A percentile compares a stretch with the other conserved stretches of the same genome.
These are phyloP conservation scores for Urosaurus nigricauda DNA, from an alignment of 2,797 vertebrate genomes.

Conservation along the genomic window DNA sequence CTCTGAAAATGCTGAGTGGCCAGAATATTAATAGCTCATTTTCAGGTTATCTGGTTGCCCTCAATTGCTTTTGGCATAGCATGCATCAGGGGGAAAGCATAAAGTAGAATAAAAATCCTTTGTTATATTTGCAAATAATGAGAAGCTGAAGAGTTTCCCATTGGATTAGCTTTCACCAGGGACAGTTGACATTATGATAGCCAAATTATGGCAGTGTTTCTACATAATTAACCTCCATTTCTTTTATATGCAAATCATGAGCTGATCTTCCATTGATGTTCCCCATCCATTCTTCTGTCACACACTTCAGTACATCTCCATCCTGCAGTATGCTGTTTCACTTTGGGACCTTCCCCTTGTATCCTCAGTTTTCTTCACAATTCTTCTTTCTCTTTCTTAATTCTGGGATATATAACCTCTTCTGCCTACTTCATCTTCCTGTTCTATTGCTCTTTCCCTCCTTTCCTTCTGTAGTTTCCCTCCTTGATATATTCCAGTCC, in stretches of 20 bases:
- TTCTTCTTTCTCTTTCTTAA: conserved; percentile 2
- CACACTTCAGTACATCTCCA: conserved; percentile 3
- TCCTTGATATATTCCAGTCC: background rate
- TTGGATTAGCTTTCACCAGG: conserved; percentile 12
- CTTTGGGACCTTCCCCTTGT: background rate
- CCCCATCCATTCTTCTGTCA: conserved; percentile 1
- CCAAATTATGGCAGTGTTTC: conserved; percentile 25
- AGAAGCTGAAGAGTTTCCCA: conserved; percentile 11
- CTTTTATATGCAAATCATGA: conserved; percentile 25
- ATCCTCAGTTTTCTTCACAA: background rate
- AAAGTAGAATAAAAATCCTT: conserved; percentile 24
- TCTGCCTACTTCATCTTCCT: background rate
- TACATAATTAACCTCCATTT: conserved; percentile 14
- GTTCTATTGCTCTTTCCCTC: background rate
- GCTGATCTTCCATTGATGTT: conserved; percentile 15
- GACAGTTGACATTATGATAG: conserved; percentile 18
- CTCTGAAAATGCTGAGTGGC: conserved; percentile 34
- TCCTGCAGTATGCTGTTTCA: background rate
- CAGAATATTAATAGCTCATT: conserved; percentile 38
- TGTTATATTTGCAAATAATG: conserved; percentile 36
- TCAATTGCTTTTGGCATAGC: conserved; percentile 20
- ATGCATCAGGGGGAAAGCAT: conserved; percentile 6
- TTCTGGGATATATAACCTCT: background rate
- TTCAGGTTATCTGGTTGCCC: conserved; percentile 33
- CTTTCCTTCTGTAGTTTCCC: background rate